Evolutionary conservation across 2,888 invertebrate species (phyloP).

Genomic region (Coelogynopora nodosa): DNA sequence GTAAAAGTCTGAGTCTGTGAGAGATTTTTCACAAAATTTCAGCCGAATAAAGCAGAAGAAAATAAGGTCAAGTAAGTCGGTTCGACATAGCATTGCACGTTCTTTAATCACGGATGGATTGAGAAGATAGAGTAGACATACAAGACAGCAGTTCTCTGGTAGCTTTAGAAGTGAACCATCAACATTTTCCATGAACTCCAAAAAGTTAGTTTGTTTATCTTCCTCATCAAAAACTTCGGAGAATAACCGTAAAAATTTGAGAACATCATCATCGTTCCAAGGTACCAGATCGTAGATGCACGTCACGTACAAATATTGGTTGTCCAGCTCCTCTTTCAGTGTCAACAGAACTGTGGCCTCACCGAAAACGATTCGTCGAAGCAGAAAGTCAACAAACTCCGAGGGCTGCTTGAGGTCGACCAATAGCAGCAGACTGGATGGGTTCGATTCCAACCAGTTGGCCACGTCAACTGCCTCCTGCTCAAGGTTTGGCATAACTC

Average conservation of each 20-base stretch:
- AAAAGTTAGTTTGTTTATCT: not conserved
- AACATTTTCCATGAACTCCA: slow-evolving; percentile 16
- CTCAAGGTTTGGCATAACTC: not conserved
- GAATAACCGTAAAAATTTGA: not conserved
- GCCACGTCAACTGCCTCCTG: not conserved
- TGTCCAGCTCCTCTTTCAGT: too few relatives aligned
- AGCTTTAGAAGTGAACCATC: not conserved
- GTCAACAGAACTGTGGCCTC: too few relatives aligned
- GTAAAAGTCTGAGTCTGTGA: not conserved
- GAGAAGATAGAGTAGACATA: not conserved
- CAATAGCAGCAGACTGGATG: not conserved
- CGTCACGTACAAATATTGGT: too few relatives aligned
- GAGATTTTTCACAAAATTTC: too few relatives aligned
- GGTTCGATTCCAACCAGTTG: not conserved
- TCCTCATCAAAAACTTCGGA: not conserved
- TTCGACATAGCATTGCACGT: not conserved
- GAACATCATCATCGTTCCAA: slow-evolving; percentile 14
- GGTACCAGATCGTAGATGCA: slow-evolving; percentile 29
- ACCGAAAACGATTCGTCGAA: too few relatives aligned
- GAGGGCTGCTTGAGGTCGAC: too few relatives aligned
- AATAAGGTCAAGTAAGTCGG: not conserved
- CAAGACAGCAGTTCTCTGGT: not conserved
- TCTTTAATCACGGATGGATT: not conserved
- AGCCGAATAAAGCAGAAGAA: not conserved
- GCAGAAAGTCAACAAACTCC: too few relatives aligned